Conservation (phyloP, 92 coral and sea anemone species). For the Siderastrea siderea region DNA sequence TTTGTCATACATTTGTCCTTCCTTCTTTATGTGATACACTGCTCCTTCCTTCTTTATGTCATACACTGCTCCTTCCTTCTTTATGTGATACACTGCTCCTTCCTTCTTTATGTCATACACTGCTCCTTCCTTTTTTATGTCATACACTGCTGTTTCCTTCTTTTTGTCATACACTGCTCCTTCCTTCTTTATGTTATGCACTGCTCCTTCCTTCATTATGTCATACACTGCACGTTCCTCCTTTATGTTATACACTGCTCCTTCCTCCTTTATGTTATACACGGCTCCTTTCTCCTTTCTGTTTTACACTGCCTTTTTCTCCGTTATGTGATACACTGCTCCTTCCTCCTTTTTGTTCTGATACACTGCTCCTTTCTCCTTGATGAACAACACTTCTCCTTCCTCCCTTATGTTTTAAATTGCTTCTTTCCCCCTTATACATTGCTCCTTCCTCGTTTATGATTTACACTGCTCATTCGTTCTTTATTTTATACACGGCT, state of each 20-base stretch:
- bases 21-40: too few species aligned
- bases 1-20: background rate
- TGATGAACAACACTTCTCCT: background rate
- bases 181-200: background rate
- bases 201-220: background rate
- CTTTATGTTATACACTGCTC: background rate
- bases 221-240: background rate
- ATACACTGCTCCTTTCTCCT: background rate
- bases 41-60: too few species aligned
- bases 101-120: background rate
- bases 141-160: background rate
- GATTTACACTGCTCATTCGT: too few species aligned
- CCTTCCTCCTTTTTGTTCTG: background rate
- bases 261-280: background rate
- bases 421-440: too few species aligned
- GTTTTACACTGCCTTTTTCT: background rate
- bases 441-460: too few species aligned
- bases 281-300: background rate
- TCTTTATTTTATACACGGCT: too few species aligned
- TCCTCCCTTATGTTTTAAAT: background rate
- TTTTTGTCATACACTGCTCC: background rate
- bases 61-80: background rate
- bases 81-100: background rate
- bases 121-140: background rate
- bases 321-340: background rate